A percentile compares a stretch with the other conserved stretches of the same genome.
phyloP scores from a whole-genome alignment of 1,140 invertebrate species.

The Oreohelix idahoensis region DNA sequence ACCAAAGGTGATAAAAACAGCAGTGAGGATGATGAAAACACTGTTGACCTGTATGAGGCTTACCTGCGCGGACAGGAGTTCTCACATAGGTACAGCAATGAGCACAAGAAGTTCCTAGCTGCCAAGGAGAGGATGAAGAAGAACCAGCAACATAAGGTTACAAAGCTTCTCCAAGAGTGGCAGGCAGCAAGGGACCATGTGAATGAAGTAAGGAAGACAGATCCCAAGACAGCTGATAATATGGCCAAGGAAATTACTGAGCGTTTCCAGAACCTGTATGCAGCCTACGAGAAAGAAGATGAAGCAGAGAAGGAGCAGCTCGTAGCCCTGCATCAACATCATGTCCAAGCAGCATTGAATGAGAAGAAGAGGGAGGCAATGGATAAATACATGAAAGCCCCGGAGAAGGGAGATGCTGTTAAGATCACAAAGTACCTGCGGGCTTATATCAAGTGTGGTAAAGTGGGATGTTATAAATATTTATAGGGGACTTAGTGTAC shows the following conservation, averaged over 20 bases:
- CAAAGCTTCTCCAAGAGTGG: slow-evolving; percentile 97
- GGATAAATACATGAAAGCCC: slow-evolving; percentile 94
- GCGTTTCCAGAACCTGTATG: slow-evolving; percentile 91
- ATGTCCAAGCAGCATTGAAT: too few species aligned
- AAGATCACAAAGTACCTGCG: slow-evolving; percentile 63
- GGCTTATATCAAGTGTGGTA: slow-evolving; percentile 58
- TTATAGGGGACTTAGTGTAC: too few species aligned
- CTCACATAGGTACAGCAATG: too few species aligned
- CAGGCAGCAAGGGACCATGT: slow-evolving; percentile 96
- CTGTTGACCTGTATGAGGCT: too few species aligned
- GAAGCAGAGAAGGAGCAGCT: slow-evolving; percentile 95
- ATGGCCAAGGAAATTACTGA: too few species aligned
- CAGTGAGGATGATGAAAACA: slow-evolving; percentile 16
- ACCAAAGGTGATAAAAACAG: background rate
- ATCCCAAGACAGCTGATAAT: slow-evolving; percentile 88
- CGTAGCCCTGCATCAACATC: slow-evolving; percentile 95
- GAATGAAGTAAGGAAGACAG: slow-evolving; percentile 92
- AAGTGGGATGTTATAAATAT: too few species aligned
- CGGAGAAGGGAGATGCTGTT: slow-evolving; percentile 77
- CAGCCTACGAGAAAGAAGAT: slow-evolving; percentile 95
- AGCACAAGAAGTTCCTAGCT: too few species aligned
- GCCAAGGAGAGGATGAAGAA: too few species aligned
- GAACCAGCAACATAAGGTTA: slow-evolving; percentile 60
- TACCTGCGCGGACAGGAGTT: too few species aligned
- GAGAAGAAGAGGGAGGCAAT: slow-evolving; percentile 95